Percentiles rank a stretch among this genome's conserved stretches.
Conservation (phyloP, 2,888 invertebrate genomes). For the Flabesymbios commensalis region DNA sequence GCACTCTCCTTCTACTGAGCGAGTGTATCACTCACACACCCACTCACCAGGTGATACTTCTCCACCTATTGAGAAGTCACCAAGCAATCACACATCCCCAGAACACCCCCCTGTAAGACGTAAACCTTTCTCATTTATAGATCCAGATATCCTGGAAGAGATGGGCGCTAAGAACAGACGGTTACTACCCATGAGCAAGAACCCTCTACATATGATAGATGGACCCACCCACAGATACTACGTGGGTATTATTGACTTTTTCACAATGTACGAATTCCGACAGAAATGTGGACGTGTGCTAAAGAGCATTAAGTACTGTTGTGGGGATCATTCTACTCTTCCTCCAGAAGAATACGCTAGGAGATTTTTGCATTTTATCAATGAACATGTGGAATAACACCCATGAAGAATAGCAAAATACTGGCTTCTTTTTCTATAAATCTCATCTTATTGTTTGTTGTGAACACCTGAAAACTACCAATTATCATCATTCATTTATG, state of each 20-base stretch:
- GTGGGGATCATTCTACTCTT: conserved; percentile 48
- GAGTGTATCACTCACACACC: too few relatives aligned
- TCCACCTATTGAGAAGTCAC: too few relatives aligned
- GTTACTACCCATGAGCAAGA: conserved; percentile 44
- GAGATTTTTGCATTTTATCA: conserved; percentile 43
- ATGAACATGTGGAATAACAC: too few relatives aligned
- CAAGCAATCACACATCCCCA: too few relatives aligned
- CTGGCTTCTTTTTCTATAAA: not conserved
- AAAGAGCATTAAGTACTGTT: conserved; percentile 44
- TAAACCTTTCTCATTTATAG: too few relatives aligned
- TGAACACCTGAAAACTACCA: not conserved
- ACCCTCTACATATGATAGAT: conserved; percentile 50
- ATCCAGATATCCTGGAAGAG: conserved; percentile 10
- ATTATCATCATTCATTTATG: too few relatives aligned
- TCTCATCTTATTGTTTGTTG: not conserved
- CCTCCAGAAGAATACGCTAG: conserved; percentile 42
- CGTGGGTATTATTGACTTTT: conserved; percentile 52
- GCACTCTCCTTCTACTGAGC: too few relatives aligned
- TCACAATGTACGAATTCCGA: conserved; percentile 43
- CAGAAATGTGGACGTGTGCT: conserved; percentile 40
- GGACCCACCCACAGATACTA: conserved; percentile 44
- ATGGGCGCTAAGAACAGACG: conserved; percentile 32
- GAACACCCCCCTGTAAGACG: too few relatives aligned
- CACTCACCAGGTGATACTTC: too few relatives aligned
- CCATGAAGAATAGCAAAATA: too few relatives aligned